Percentiles rank a stretch among this genome's conserved stretches.
Evolutionary conservation across 2,797 vertebrate genomes (phyloP).

Genomic region (Smutsia temminckii): DNA sequence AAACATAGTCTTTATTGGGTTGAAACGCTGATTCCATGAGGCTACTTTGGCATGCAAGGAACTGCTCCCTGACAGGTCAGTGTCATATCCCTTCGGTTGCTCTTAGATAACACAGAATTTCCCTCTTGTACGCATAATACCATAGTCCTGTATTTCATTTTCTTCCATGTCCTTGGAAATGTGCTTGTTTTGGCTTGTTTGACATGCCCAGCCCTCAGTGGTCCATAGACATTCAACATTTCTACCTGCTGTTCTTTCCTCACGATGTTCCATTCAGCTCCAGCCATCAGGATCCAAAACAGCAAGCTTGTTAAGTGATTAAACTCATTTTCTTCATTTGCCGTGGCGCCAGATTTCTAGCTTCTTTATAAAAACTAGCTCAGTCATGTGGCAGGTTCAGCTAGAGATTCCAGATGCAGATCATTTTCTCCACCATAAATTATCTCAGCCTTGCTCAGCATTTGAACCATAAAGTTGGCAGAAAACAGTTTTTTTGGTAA

Average conservation of each 20-base stretch:
- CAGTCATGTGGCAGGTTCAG: constrained; percentile 85
- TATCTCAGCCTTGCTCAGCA: constrained; percentile 76
- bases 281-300: constrained; percentile 85
- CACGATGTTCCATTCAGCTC: constrained; percentile 85
- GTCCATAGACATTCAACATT: constrained; percentile 84
- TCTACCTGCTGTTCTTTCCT: constrained; percentile 84
- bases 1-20: neutral
- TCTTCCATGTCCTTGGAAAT: constrained; percentile 72
- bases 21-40: neutral
- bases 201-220: constrained; percentile 83
- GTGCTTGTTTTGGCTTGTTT: constrained; percentile 90
- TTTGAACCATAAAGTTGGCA: constrained; percentile 66
- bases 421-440: constrained; percentile 86
- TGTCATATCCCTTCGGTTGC: neutral
- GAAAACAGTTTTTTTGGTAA: constrained; percentile 49
- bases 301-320: constrained; percentile 86
- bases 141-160: neutral
- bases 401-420: constrained; percentile 86
- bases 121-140: neutral
- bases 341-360: constrained; percentile 89
- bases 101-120: neutral
- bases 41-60: neutral
- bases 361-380: constrained; percentile 89
- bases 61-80: too few species aligned
- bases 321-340: constrained; percentile 92